These are phyloP conservation scores for Stenchaetothrips biformis DNA, from an alignment of 2,888 invertebrate genomes.

Conservation along the genomic window DNA sequence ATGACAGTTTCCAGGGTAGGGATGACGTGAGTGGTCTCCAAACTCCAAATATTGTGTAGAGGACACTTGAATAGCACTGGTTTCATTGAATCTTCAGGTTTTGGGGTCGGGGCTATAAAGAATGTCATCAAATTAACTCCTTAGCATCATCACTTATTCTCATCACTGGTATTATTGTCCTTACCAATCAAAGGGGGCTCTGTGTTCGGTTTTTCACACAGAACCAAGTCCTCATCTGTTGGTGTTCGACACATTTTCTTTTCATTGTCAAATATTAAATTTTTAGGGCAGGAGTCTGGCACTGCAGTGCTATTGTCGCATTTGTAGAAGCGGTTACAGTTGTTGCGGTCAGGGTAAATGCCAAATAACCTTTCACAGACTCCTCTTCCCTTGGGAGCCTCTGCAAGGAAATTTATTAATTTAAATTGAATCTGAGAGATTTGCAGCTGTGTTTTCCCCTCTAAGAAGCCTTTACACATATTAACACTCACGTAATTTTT, in stretches of 20 bases:
- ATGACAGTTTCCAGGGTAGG: constrained; percentile 38
- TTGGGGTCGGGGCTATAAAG: neutral
- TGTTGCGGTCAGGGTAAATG: constrained; percentile 35
- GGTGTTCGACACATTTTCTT: constrained; percentile 37
- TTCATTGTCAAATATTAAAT: constrained; percentile 37
- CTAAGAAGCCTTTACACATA: neutral
- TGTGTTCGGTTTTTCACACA: constrained; percentile 31
- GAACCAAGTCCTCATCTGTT: constrained; percentile 35
- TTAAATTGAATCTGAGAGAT: neutral
- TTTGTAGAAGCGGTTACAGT: constrained; percentile 38
- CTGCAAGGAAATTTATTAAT: constrained; percentile 28
- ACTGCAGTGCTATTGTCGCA: constrained; percentile 39
- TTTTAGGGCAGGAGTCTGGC: constrained; percentile 36
- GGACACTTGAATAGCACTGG: constrained; percentile 37
- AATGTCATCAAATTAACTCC: neutral
- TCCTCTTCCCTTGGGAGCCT: constrained; percentile 35
- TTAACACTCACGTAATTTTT: constrained; percentile 38
- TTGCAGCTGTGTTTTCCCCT: no score
- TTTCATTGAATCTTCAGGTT: constrained; percentile 27
- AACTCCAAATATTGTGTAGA: constrained; percentile 35
- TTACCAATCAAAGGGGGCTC: constrained; percentile 29
- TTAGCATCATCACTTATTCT: no score
- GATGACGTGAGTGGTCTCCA: constrained; percentile 39
- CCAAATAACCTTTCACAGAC: constrained; percentile 35
- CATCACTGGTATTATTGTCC: neutral